Evolutionary conservation across 2,888 invertebrate genomes (phyloP).

Genomic region (Ophion ellenae): DNA sequence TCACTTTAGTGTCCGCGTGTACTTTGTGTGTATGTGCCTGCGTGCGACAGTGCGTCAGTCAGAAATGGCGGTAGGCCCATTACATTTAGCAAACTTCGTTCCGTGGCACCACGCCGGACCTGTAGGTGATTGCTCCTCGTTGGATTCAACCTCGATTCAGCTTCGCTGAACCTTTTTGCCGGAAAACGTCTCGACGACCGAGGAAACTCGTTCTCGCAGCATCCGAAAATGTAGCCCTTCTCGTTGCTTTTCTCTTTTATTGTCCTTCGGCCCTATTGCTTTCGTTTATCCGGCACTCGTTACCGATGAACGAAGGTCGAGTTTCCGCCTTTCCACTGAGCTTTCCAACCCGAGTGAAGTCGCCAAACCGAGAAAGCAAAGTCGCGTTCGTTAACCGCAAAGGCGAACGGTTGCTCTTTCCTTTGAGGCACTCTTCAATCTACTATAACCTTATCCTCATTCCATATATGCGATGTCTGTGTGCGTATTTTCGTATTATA

Average conservation of each 20-base stretch:
- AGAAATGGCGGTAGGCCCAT: conserved; percentile 15
- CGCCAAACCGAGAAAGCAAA: conserved; percentile 71
- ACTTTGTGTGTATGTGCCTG: background rate
- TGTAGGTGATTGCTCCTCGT: background rate
- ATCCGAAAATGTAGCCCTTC: conserved; percentile 29
- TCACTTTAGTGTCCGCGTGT: background rate
- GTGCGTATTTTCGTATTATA: background rate
- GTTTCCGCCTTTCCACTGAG: conserved; percentile 59
- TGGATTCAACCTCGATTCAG: background rate
- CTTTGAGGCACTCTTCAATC: conserved; percentile 71
- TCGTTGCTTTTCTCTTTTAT: conserved; percentile 32
- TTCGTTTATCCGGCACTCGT: conserved; percentile 65
- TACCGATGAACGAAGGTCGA: conserved; percentile 68
- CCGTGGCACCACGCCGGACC: background rate
- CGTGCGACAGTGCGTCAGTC: background rate
- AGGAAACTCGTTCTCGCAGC: conserved; percentile 34
- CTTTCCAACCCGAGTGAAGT: conserved; percentile 30
- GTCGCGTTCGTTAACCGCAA: conserved; percentile 78
- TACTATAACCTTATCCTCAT: conserved; percentile 55
- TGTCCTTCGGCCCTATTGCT: conserved; percentile 21
- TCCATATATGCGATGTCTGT: background rate
- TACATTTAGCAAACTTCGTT: conserved; percentile 8
- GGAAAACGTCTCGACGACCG: conserved; percentile 21
- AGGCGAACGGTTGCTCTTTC: conserved; percentile 73
- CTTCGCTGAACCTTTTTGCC: background rate